Percentiles rank a stretch among this genome's conserved stretches.
Conservation (phyloP, 2,797 vertebrate species). For the Chelidonichthys spinosus region DNA sequence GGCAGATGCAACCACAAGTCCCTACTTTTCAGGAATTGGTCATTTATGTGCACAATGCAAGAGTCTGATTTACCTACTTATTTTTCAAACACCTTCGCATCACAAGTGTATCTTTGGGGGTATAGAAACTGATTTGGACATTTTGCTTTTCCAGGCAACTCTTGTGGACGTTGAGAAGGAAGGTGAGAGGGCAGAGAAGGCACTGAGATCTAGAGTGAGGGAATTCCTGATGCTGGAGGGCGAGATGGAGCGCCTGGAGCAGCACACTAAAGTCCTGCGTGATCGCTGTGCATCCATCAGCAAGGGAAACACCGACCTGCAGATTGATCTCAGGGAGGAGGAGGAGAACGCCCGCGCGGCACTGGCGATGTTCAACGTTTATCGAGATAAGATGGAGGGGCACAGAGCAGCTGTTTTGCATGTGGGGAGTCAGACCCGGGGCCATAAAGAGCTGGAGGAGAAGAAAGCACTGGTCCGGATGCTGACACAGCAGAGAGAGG, state of each 20-base stretch:
- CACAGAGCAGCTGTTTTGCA: slow-evolving; percentile 62
- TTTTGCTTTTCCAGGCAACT: slow-evolving; percentile 54
- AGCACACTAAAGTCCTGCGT: slow-evolving; percentile 25
- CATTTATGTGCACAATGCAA: too few species aligned
- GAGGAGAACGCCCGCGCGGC: slow-evolving; percentile 36
- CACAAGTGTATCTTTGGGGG: not conserved
- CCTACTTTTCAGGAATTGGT: too few species aligned
- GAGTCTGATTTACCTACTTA: not conserved
- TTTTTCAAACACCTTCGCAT: not conserved
- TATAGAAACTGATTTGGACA: not conserved
- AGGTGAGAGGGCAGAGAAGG: slow-evolving; percentile 22
- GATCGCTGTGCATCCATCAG: slow-evolving; percentile 39
- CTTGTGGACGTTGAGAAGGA: slow-evolving; percentile 56
- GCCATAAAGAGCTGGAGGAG: slow-evolving; percentile 67
- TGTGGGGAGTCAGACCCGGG: slow-evolving; percentile 47
- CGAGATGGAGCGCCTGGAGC: slow-evolving; percentile 56
- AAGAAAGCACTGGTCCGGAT: slow-evolving; percentile 56
- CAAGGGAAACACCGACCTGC: slow-evolving; percentile 62
- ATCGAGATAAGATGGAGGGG: slow-evolving; percentile 71
- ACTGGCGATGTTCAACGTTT: slow-evolving; percentile 47
- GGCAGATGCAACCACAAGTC: too few species aligned
- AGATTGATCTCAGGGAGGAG: slow-evolving; percentile 47
- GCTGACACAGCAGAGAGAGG: slow-evolving; percentile 63
- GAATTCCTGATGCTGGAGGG: slow-evolving; percentile 55
- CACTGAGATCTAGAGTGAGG: slow-evolving; percentile 58